These are phyloP conservation scores for Macrochelys suwanniensis DNA, from an alignment of 2,797 vertebrate species.

Conservation along the genomic window DNA sequence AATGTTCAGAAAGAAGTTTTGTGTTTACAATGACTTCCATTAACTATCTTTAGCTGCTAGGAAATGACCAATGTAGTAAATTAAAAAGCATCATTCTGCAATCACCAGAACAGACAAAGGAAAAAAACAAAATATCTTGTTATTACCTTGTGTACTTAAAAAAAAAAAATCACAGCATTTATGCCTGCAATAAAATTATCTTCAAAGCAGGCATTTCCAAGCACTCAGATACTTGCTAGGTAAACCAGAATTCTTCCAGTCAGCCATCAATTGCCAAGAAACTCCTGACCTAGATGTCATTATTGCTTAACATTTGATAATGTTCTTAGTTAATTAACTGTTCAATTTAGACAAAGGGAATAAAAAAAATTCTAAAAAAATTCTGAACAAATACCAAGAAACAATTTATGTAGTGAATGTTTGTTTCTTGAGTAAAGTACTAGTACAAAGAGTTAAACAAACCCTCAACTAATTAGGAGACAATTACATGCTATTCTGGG, in stretches of 20 bases:
- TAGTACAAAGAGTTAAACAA: conserved; percentile 7
- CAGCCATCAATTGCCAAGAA: background rate
- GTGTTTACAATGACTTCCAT: too few relatives aligned
- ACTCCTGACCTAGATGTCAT: background rate
- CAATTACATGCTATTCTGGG: background rate
- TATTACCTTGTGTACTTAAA: background rate
- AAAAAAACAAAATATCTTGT: background rate
- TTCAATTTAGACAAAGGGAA: conserved; percentile 2
- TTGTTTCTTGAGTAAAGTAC: conserved; percentile 13
- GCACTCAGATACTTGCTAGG: background rate
- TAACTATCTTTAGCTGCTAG: too few relatives aligned
- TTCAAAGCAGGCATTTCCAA: conserved; percentile 9
- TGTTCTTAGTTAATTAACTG: background rate
- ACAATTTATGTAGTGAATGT: background rate
- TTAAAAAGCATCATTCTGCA: background rate
- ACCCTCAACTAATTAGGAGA: background rate
- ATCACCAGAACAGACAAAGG: background rate
- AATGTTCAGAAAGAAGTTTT: too few relatives aligned
- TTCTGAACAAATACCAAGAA: background rate
- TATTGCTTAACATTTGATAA: conserved; percentile 18
- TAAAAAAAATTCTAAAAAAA: background rate
- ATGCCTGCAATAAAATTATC: background rate
- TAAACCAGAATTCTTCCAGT: background rate
- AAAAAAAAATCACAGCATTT: background rate
- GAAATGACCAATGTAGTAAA: background rate